Evolutionary conservation across 2,888 invertebrate genomes (phyloP).

Genomic region (Nycteola revayana): DNA sequence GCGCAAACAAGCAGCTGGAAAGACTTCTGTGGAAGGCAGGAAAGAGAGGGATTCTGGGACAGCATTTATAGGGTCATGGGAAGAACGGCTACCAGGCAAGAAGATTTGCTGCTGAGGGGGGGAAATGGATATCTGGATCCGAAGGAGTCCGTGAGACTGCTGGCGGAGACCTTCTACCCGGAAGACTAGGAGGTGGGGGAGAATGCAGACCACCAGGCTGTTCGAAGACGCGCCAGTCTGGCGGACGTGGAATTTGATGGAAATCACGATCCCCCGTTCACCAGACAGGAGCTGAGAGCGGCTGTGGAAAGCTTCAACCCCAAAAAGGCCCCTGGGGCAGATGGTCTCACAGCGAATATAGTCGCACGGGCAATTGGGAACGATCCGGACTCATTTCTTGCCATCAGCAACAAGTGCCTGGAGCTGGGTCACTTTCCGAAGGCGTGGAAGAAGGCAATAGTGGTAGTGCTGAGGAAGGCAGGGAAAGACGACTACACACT

Average conservation of each 20-base stretch:
- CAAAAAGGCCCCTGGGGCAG: constrained; percentile 10
- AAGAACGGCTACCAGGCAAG: background rate
- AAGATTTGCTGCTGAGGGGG: background rate
- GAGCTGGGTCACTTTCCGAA: constrained; percentile 3
- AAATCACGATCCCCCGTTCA: constrained; percentile 16
- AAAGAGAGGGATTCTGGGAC: constrained; percentile 10
- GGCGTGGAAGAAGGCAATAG: constrained; percentile 6
- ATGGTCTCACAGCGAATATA: constrained; percentile 9
- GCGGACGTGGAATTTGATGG: constrained; percentile 1
- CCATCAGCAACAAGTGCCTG: constrained; percentile 3
- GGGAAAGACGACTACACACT: constrained; percentile 3
- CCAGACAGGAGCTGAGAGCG: constrained; percentile 2
- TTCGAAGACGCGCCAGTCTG: background rate
- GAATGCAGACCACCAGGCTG: background rate
- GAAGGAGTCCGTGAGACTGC: constrained; percentile 1
- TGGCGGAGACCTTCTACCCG: constrained; percentile 9
- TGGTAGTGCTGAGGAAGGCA: constrained; percentile 5
- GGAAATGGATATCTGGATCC: constrained; percentile 1
- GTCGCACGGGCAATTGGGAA: background rate
- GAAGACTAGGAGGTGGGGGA: background rate
- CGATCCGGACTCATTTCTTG: background rate
- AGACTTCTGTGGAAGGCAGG: constrained; percentile 20
- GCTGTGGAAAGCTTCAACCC: constrained; percentile 1
- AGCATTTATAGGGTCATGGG: constrained; percentile 2
- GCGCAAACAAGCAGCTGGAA: constrained; percentile 18